Evolutionary conservation across 2,888 invertebrate genomes (phyloP), one percentile per base, ranked within the genome.

Genomic region (Euspilapteryx auroguttella): DNA sequence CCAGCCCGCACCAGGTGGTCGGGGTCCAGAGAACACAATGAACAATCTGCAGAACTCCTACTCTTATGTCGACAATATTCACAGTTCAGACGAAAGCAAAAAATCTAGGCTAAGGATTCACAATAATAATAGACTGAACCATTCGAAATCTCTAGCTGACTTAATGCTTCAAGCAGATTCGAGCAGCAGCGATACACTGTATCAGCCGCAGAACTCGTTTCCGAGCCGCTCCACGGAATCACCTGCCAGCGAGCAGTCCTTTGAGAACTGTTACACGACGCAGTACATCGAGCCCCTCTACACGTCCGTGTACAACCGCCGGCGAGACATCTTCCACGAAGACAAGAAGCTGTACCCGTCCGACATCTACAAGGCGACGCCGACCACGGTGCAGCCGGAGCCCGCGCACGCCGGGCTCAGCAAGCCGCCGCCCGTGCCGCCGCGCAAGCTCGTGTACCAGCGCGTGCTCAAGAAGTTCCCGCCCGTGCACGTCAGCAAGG

Each of bases 401-500:
- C 63, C 66, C n/a, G 61, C 65, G 2, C 79, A 77, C 39, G n/a
- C n/a, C n/a, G n/a, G n/a, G n/a, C n/a, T n/a, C n/a, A n/a, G n/a
- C n/a, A 71, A 79, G 48, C 81, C 80, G 3, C 83, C 80, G 8
- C 82, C 80, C 2, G 69, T 81, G 17, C 82, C 81, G 1, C 82
- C 82, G 4, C 61, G 81, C 41, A 75, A 76, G 39, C 55, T 68
- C 54, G 56, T 73, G 25, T 73, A 75, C 42, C 73, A 71, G 41
- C 55, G 66, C 41, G 65, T 76, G 3, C 53, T 83, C 24, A 79
- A 80, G 53, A 82, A 83, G 43, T 68, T 82, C 38, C 83, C 82
- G 31, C 82, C 83, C 1, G 83, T 83, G 14, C 83, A 83, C 42
- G 79, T 82, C 40, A 80, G 73, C 39, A 77, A 79, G 32, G 80